These are phyloP conservation scores for Thyatira batis DNA, from an alignment of 2,888 invertebrate genomes.

Conservation along the genomic window DNA sequence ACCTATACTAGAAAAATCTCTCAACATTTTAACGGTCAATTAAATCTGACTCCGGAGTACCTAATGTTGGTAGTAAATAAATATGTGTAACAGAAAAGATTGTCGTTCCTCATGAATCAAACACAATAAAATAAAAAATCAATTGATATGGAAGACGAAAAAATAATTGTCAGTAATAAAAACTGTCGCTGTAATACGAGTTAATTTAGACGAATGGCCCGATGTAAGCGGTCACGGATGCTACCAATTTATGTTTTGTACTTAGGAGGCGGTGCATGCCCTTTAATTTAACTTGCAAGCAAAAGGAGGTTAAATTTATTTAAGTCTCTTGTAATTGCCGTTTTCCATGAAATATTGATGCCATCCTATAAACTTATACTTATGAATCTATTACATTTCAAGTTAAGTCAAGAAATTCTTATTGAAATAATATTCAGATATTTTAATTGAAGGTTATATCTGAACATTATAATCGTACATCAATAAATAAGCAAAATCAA, in stretches of 20 bases:
- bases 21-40: neutral
- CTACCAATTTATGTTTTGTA: slow-evolving; percentile 52
- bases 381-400: too few species aligned
- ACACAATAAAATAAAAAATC: slow-evolving; percentile 9
- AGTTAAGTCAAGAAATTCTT: too few species aligned
- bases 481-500: too few species aligned
- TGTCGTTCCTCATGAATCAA: too few species aligned
- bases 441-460: too few species aligned
- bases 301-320: neutral
- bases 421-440: too few species aligned
- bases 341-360: too few species aligned
- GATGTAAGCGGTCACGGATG: slow-evolving; percentile 48
- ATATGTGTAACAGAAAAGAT: too few species aligned
- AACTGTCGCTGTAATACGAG: slow-evolving; percentile 45
- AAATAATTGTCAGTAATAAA: slow-evolving; percentile 47
- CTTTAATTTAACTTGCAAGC: neutral
- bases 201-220: slow-evolving; percentile 50
- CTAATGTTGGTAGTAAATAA: neutral
- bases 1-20: neutral
- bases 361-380: too few species aligned
- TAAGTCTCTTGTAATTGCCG: neutral
- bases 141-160: slow-evolving; percentile 23
- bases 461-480: too few species aligned
- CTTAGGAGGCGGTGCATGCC: slow-evolving; percentile 1
- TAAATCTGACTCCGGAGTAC: neutral